phyloP scores from a whole-genome alignment of 2,797 vertebrate species.

The Cuniculus paca region DNA sequence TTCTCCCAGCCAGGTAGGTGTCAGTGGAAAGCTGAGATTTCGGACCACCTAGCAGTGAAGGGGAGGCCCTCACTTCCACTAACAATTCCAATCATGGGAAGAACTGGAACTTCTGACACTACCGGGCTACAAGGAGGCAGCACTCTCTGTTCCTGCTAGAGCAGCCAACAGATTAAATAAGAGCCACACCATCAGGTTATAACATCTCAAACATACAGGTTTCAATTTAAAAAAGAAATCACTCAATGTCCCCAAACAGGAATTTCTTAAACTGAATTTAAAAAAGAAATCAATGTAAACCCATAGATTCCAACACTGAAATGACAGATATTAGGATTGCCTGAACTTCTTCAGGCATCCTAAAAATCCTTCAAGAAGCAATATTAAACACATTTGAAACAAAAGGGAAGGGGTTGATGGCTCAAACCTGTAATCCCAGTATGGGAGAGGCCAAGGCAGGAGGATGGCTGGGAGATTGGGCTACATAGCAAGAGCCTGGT shows the following conservation, averaged over 20 bases:
- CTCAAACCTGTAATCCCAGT: too few species aligned
- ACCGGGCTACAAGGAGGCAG: background rate
- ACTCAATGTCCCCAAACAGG: background rate
- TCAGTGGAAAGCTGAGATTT: background rate
- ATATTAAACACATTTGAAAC: background rate
- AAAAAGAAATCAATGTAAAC: background rate
- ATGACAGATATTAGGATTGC: background rate
- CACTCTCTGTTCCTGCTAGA: background rate
- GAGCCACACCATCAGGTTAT: background rate
- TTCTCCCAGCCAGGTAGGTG: fast-evolving
- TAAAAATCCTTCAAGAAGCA: background rate
- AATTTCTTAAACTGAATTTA: background rate
- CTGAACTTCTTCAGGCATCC: background rate
- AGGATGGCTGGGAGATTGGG: too few species aligned
- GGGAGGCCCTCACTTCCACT: too few species aligned
- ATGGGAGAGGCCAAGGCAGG: too few species aligned
- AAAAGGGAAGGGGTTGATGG: background rate
- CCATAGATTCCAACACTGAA: background rate
- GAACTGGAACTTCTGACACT: background rate
- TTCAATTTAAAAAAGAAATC: background rate
- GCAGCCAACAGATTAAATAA: background rate
- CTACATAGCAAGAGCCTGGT: too few species aligned
- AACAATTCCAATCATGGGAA: background rate
- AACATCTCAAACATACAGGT: background rate
- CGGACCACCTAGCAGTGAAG: background rate